A percentile compares a stretch with the other conserved stretches of the same genome.
Conservation (phyloP, 2,113 vertebrate species). For the Hippocampus barbouri region DNA sequence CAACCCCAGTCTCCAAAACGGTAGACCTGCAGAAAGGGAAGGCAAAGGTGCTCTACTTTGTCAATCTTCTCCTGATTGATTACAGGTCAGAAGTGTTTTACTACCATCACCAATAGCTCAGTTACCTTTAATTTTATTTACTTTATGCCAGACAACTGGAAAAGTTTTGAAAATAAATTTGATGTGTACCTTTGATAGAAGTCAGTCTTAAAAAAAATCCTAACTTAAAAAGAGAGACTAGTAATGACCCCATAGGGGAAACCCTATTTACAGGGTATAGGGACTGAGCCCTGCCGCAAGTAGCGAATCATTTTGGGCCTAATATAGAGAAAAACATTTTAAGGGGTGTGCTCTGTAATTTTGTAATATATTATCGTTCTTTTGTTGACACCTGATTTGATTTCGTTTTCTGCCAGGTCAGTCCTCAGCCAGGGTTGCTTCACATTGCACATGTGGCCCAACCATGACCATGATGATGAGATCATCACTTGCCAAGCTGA, state of each 20-base stretch:
- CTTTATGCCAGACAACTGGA: background rate
- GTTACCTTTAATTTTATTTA: background rate
- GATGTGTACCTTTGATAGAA: background rate
- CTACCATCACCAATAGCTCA: background rate
- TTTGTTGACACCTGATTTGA: background rate
- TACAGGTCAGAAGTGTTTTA: constrained; percentile 56
- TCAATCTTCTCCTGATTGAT: constrained; percentile 76
- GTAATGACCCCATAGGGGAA: too few species aligned
- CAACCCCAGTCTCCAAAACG: constrained; percentile 22
- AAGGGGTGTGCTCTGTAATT: background rate
- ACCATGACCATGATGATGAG: constrained; percentile 59
- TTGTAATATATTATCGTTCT: background rate
- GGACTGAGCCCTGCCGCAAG: too few species aligned
- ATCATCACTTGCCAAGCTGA: constrained; percentile 70
- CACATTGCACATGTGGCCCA: constrained; percentile 75
- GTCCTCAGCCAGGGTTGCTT: constrained; percentile 69
- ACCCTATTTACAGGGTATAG: too few species aligned
- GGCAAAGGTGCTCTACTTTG: constrained; percentile 70
- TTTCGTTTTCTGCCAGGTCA: constrained; percentile 39
- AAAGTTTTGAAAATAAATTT: background rate
- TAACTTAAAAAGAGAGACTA: too few species aligned
- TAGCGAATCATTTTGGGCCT: too few species aligned
- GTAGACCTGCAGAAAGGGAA: constrained; percentile 57
- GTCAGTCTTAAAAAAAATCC: background rate
- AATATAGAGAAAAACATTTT: too few species aligned